A percentile compares a stretch with the other conserved stretches of the same genome.
Conservation (phyloP, 2,113 vertebrate species). For the Symphodus melops region DNA sequence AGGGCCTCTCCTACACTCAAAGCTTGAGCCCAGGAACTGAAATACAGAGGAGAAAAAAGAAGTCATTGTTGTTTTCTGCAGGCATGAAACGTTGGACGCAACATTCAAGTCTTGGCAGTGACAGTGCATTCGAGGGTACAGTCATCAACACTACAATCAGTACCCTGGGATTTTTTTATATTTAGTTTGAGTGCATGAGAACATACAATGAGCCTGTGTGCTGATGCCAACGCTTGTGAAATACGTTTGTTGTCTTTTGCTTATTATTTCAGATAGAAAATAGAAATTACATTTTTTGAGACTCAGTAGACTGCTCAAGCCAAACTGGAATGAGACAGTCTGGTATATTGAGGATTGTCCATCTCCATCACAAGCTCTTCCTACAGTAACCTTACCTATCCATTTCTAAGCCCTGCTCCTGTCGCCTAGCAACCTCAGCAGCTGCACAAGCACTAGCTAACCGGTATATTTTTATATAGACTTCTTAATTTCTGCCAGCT, state of each 20-base stretch:
- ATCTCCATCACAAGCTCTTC: too few relatives aligned
- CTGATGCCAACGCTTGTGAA: slow-evolving; percentile 21
- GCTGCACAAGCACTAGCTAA: too few relatives aligned
- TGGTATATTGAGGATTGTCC: too few relatives aligned
- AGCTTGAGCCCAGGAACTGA: slow-evolving; percentile 24
- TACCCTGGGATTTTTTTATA: slow-evolving; percentile 24
- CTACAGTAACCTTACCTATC: too few relatives aligned
- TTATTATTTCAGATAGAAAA: neutral
- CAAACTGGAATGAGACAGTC: too few relatives aligned
- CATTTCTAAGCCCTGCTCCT: too few relatives aligned
- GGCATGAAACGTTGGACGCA: slow-evolving; percentile 26
- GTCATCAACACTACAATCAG: slow-evolving; percentile 40
- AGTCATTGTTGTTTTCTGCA: slow-evolving; percentile 40
- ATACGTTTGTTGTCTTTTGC: neutral
- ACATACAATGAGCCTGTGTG: slow-evolving; percentile 35
- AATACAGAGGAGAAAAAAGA: neutral
- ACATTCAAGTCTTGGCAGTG: slow-evolving; percentile 47
- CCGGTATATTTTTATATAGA: too few relatives aligned
- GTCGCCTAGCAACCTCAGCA: too few relatives aligned
- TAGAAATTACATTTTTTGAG: neutral
- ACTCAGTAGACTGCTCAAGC: too few relatives aligned
- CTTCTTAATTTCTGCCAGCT: too few relatives aligned
- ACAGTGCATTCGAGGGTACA: neutral
- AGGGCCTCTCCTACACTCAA: slow-evolving; percentile 23
- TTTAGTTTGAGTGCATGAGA: slow-evolving; percentile 22